phyloP scores from a whole-genome alignment of 1,140 invertebrate species.

The Drosophila lacertosa region DNA sequence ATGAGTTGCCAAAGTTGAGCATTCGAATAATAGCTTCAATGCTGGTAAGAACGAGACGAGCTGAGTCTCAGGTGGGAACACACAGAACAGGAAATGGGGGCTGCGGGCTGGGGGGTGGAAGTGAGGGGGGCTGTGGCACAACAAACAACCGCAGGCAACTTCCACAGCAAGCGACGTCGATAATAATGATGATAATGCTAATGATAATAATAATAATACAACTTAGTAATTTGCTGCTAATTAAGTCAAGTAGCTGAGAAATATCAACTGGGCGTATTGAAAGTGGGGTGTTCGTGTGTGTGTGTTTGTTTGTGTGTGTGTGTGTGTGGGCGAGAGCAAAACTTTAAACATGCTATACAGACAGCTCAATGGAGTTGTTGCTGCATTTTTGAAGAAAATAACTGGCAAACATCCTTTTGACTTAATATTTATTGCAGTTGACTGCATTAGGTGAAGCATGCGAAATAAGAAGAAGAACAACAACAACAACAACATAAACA shows the following conservation, averaged over 20 bases:
- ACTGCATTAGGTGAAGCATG: conserved; percentile 38
- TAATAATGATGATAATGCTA: conserved; percentile 1
- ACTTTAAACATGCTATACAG: background rate
- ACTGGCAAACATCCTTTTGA: conserved; percentile 38
- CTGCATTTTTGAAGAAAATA: conserved; percentile 22
- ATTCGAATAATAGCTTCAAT: conserved; percentile 11
- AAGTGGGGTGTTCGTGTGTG: background rate
- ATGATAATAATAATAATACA: conserved; percentile 22
- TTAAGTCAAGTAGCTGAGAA: conserved; percentile 51
- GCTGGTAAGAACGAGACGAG: background rate
- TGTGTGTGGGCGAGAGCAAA: background rate
- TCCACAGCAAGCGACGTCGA: background rate
- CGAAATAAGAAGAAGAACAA: background rate
- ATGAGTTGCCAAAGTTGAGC: conserved; percentile 10
- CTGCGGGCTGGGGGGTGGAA: background rate
- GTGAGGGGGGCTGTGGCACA: background rate
- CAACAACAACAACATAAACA: background rate
- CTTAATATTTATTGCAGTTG: conserved; percentile 61
- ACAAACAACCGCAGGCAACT: conserved; percentile 4
- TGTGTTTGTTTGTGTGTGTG: background rate
- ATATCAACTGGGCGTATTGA: conserved; percentile 7
- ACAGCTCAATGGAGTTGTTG: background rate
- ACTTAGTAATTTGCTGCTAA: conserved; percentile 55
- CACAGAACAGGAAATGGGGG: background rate
- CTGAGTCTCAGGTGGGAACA: background rate